Base-by-base conservation (phyloP, 2,113 vertebrate species). In the Phrynosoma blainvillii region DNA sequence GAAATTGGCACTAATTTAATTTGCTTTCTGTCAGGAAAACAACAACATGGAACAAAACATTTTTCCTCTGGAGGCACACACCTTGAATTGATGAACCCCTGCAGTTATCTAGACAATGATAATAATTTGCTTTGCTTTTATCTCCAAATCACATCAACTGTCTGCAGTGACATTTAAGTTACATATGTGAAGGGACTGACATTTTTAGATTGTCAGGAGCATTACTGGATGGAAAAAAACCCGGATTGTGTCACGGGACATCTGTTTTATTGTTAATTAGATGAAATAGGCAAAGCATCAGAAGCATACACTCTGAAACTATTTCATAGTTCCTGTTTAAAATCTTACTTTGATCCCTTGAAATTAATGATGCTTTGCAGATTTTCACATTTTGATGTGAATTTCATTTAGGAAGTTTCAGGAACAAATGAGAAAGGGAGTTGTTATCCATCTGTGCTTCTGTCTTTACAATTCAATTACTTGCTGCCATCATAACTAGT, bases 251-350 rank as follows among this genome's bases (percentile, higher is more conserved):
- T 96, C 91, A 95, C 0, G 56, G 93, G 95, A 95, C 91, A 95
- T 96, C 95, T 97, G 96, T 95, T 95, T 97, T 96, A 96, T 95
- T 96, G 96, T 96, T 97, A 96, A 97, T 97, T 96, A 97, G 96
- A 94, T 92, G 92, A 95, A 96, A 92, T 91, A 87, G 80, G 94
- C 86, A 90, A 95, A 92, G 92, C 94, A 95, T 95, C 95, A 95
- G 95, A 92, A 84, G 91, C 88, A 92, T 76, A 47, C 71, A 93
- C 90, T 93, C 92, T 92, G 93, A 93, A 96, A 92, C 93, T 94
- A 93, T 95, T 94, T 95, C 91, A 89, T 87, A 91, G 94, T 87
- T 95, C 86, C 93, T 81, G 86, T 93, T 95, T 95, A 96, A 95
- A 92, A 92, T 90, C 54, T 85, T 92, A 83, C 94, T 94, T 88